A percentile compares a stretch with the other conserved stretches of the same genome.
Conservation (phyloP, 2,113 vertebrate genomes). For the Microcebus jonahi region DNA sequence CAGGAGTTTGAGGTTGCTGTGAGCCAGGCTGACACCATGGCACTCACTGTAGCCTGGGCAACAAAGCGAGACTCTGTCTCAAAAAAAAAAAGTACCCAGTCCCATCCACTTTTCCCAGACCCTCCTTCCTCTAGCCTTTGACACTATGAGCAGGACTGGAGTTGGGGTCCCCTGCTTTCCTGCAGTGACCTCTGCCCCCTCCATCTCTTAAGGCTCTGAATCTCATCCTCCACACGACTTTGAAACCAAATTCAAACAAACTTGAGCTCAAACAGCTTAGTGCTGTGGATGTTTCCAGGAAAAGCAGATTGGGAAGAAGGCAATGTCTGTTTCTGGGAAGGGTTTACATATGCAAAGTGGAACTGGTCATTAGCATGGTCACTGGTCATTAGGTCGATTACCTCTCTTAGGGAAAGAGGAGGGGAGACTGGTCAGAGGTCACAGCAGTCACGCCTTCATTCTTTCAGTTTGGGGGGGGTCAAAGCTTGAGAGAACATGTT, state of each 20-base stretch:
- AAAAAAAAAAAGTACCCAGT: not conserved
- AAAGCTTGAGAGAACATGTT: not conserved
- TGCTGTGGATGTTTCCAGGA: constrained; percentile 13
- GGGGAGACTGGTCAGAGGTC: not conserved
- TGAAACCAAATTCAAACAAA: constrained; percentile 43
- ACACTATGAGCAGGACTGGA: not conserved
- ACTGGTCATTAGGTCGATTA: not conserved
- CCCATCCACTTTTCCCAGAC: not conserved
- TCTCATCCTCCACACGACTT: not conserved
- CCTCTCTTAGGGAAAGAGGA: not conserved
- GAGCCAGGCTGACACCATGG: too few species aligned
- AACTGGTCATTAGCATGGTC: not conserved
- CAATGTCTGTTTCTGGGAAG: not conserved
- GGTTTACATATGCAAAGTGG: not conserved
- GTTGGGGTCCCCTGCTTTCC: not conserved
- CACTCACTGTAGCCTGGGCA: too few species aligned
- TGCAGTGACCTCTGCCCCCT: not conserved
- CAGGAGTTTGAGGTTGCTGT: too few species aligned
- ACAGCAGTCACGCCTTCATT: not conserved
- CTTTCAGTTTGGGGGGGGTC: not conserved
- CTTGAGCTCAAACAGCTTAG: not conserved
- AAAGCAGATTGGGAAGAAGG: not conserved
- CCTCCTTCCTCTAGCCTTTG: not conserved
- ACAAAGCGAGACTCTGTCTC: too few species aligned
- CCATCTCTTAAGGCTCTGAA: not conserved